These are phyloP conservation scores for Nudaria mundana DNA, from an alignment of 2,888 invertebrate species.

Conservation along the genomic window DNA sequence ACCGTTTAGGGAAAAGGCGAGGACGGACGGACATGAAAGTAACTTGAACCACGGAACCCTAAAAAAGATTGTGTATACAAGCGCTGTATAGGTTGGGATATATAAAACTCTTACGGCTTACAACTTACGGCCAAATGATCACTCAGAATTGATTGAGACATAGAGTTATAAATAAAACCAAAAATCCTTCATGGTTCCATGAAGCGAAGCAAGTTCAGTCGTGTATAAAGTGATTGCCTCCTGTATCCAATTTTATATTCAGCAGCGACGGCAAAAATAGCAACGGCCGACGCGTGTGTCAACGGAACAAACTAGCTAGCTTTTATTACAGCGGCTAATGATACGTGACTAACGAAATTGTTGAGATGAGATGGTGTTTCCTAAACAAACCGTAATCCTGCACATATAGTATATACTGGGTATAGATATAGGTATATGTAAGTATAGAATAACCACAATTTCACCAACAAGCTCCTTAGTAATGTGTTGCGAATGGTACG, in stretches of 20 bases:
- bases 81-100: too few relatives aligned
- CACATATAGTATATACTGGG: constrained; percentile 41
- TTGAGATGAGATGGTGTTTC: constrained; percentile 45
- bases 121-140: constrained; percentile 25
- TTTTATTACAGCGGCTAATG: constrained; percentile 43
- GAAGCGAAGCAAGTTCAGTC: constrained; percentile 17
- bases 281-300: constrained; percentile 5
- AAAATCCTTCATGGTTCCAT: constrained; percentile 19
- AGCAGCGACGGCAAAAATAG: constrained; percentile 3
- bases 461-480: constrained; percentile 58
- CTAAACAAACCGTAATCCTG: constrained; percentile 50
- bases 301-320: constrained; percentile 25
- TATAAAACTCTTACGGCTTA: not conserved
- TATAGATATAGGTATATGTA: too few relatives aligned
- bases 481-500: constrained; percentile 72
- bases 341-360: constrained; percentile 46
- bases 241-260: constrained; percentile 29
- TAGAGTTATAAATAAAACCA: constrained; percentile 15
- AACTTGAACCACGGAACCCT: too few relatives aligned
- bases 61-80: too few relatives aligned
- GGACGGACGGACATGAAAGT: too few relatives aligned
- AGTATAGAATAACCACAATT: constrained; percentile 57
- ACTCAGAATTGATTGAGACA: constrained; percentile 10
- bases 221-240: constrained; percentile 27
- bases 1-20: too few relatives aligned